phyloP scores from a whole-genome alignment of 2,888 invertebrate species.

The Oscheius onirici region DNA sequence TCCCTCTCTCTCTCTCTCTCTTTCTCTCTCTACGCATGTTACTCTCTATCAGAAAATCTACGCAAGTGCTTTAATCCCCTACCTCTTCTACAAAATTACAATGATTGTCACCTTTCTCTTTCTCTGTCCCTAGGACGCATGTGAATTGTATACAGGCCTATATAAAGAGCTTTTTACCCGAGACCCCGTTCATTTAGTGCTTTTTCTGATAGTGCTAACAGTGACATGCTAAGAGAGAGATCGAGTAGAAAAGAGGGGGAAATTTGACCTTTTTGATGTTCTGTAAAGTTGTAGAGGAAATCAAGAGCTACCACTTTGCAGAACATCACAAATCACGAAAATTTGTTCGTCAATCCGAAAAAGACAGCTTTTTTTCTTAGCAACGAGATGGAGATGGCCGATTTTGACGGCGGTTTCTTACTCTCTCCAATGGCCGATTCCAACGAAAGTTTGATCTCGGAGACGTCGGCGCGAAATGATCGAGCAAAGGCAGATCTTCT shows the following conservation, averaged over 20 bases:
- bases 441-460: conserved; percentile 50
- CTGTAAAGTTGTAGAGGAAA: too few species aligned
- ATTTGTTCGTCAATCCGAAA: not conserved
- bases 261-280: too few species aligned
- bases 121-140: conserved; percentile 1
- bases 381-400: conserved; percentile 39
- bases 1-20: not conserved
- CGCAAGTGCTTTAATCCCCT: too few species aligned
- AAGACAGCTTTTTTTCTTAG: conserved; percentile 15
- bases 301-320: too few species aligned
- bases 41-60: not conserved
- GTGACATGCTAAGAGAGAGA: too few species aligned
- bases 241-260: too few species aligned
- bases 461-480: conserved; percentile 42
- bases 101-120: not conserved
- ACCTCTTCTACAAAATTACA: not conserved
- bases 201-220: too few species aligned
- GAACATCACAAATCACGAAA: too few species aligned
- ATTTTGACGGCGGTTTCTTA: conserved; percentile 34
- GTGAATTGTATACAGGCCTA: too few species aligned
- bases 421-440: conserved; percentile 48
- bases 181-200: too few species aligned
- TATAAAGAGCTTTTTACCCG: too few species aligned
- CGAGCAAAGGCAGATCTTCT: conserved; percentile 20
- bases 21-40: conserved; percentile 17